Conservation (phyloP, 2,797 vertebrate species). For the Alosa sapidissima region DNA sequence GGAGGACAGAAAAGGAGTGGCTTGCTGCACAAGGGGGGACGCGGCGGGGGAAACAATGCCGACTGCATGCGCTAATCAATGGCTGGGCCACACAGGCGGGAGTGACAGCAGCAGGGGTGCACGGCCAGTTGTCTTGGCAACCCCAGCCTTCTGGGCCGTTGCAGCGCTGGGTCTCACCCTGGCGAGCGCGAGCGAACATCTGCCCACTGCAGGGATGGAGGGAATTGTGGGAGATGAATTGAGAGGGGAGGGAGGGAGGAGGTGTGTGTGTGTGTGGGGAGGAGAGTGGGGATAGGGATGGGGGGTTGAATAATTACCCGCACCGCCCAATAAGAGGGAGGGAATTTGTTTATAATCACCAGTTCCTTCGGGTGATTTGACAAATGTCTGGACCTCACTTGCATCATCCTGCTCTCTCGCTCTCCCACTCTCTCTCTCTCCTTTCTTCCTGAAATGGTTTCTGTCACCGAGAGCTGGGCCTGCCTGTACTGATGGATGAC, state of each 20-base stretch:
- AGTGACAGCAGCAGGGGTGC: slow-evolving; percentile 68
- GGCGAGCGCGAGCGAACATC: slow-evolving; percentile 69
- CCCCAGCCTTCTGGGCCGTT: slow-evolving; percentile 69
- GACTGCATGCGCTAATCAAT: slow-evolving; percentile 73
- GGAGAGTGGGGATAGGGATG: too few species aligned
- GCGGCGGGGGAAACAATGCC: slow-evolving; percentile 58
- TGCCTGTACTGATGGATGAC: slow-evolving; percentile 65
- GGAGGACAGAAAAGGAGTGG: slow-evolving; percentile 13
- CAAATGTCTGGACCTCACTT: slow-evolving; percentile 58
- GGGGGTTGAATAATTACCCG: slow-evolving; percentile 40
- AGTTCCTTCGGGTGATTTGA: slow-evolving; percentile 70
- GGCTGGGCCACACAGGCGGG: slow-evolving; percentile 68
- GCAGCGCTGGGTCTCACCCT: slow-evolving; percentile 60
- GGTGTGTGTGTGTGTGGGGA: neutral
- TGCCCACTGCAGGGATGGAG: slow-evolving; percentile 67
- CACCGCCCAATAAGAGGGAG: slow-evolving; percentile 21
- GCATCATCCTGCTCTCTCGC: neutral
- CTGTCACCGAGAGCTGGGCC: slow-evolving; percentile 62
- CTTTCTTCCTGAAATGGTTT: slow-evolving; percentile 20
- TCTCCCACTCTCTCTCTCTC: neutral
- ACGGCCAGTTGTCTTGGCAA: slow-evolving; percentile 71
- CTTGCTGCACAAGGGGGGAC: neutral
- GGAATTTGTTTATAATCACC: slow-evolving; percentile 69
- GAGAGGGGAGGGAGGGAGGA: slow-evolving; percentile 43
- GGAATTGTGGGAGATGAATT: slow-evolving; percentile 56